Conservation (phyloP, 2,888 invertebrate species). For the Lamellibrachia satsuma region DNA sequence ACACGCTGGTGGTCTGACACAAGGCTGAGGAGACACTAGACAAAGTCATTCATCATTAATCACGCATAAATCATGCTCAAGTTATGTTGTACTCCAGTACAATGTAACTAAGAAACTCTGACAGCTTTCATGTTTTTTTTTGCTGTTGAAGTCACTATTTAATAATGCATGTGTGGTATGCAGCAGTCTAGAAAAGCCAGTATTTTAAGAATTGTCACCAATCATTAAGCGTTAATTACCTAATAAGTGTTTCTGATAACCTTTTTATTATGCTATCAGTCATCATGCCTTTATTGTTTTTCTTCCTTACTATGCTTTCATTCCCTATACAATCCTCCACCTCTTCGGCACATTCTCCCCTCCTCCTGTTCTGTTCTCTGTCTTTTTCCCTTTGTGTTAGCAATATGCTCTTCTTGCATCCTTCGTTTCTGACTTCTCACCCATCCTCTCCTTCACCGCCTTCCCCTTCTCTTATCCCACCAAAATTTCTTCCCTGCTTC, state of each 20-base stretch:
- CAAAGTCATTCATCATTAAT: not conserved
- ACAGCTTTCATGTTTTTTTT: not conserved
- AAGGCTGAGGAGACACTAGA: not conserved
- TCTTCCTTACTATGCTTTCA: not conserved
- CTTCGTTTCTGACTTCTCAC: no score
- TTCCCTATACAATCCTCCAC: not conserved
- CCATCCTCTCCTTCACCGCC: no score
- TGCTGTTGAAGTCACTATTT: not conserved
- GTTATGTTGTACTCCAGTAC: not conserved
- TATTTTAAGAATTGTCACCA: not conserved
- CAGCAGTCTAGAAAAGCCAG: not conserved
- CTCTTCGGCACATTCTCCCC: not conserved
- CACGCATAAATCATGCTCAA: not conserved
- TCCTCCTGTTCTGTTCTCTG: not conserved
- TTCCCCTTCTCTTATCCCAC: no score
- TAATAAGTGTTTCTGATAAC: not conserved
- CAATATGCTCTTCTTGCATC: no score
- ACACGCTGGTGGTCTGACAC: not conserved
- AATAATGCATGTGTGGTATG: constrained; percentile 1
- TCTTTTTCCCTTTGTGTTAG: no score
- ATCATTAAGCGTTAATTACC: not conserved
- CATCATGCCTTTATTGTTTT: not conserved
- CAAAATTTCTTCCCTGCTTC: no score
- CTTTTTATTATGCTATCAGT: not conserved
- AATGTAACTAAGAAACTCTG: not conserved